Evolutionary conservation across 1,140 invertebrate genomes (phyloP), one percentile per base, ranked within the genome.

Genomic region (Lithobius niger): DNA sequence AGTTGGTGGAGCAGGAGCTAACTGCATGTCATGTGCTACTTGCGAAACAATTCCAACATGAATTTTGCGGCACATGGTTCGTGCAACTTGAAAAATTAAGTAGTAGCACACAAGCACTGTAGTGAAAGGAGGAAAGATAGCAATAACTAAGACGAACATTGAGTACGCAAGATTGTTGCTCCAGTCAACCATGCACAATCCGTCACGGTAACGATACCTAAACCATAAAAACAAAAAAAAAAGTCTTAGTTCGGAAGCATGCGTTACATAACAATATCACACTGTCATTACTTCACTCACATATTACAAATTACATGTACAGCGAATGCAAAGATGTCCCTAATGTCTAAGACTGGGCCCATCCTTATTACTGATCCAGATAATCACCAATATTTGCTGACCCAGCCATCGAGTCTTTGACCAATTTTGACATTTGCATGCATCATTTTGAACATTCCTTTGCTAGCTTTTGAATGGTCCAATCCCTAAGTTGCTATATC

Each of bases 21-120:
- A 19, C 6, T 44, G 19, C n/a, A 26, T n/a, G 21, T 3, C 18
- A 40, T 13, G 13, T 10, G 48, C 15, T 6, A 25, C 25, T 26
- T 19, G n/a, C 2, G 55, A 24, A 42, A 62, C 40, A 13, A 40
- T 57, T 6, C 61, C 61, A 2, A 62, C 59, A 40, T 57, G 57
- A 26, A 62, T 61, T 26, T 59, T 56, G 3, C 61, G 44, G 42
- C 58, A 59, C 45, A 61, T 62, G 21, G 52, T 59, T 16, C 59
- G 48, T 4, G 57, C 57, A 0, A 62, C 61, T 58, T 61, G 61
- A 3, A 61, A 57, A 36, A 62, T 62, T 24, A 54, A 55, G 27
- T 62, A 57, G 43, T 62, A 62, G 25, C 59, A 62, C 21, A 56
- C 44, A n/a, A 53, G 28, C 61, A 62, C 61, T 10, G 58, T 52